phyloP scores from a whole-genome alignment of 2,888 invertebrate genomes.

The Lasioglossum pauxillum region DNA sequence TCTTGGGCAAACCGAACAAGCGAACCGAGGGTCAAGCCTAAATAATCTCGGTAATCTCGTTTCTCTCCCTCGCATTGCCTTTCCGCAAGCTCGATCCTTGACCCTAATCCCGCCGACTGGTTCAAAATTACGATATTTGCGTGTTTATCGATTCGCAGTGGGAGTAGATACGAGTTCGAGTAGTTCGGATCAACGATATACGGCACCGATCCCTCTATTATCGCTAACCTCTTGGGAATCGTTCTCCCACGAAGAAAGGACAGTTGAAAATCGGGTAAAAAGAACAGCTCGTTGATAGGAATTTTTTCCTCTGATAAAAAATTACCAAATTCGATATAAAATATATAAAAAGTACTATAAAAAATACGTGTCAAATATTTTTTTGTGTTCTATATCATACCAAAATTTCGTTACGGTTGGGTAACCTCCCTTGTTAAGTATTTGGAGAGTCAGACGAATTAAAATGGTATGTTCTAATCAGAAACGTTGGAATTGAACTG shows the following conservation, averaged over 20 bases:
- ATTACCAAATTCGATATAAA: too few species aligned
- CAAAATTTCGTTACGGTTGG: too few species aligned
- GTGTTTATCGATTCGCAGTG: slow-evolving; percentile 41
- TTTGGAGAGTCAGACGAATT: too few species aligned
- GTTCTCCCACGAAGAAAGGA: not conserved
- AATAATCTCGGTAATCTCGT: slow-evolving; percentile 45
- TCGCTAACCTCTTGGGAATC: not conserved
- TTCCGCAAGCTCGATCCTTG: slow-evolving; percentile 29
- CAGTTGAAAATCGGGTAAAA: not conserved
- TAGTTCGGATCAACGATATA: not conserved
- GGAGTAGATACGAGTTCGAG: not conserved
- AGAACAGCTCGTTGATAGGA: too few species aligned
- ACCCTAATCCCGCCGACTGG: slow-evolving; percentile 39
- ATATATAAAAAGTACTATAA: too few species aligned
- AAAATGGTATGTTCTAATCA: too few species aligned
- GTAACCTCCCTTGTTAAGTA: too few species aligned
- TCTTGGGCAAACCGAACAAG: slow-evolving; percentile 27
- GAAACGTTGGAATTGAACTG: too few species aligned
- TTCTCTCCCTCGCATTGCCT: slow-evolving; percentile 38
- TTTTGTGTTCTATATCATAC: too few species aligned
- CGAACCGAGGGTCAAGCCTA: slow-evolving; percentile 41
- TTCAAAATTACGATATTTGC: slow-evolving; percentile 48
- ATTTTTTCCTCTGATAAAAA: not conserved
- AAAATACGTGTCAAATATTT: too few species aligned
- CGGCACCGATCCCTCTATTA: not conserved